These are phyloP conservation scores for Meloe dianella DNA, from an alignment of 2,888 invertebrate genomes.

Conservation along the genomic window DNA sequence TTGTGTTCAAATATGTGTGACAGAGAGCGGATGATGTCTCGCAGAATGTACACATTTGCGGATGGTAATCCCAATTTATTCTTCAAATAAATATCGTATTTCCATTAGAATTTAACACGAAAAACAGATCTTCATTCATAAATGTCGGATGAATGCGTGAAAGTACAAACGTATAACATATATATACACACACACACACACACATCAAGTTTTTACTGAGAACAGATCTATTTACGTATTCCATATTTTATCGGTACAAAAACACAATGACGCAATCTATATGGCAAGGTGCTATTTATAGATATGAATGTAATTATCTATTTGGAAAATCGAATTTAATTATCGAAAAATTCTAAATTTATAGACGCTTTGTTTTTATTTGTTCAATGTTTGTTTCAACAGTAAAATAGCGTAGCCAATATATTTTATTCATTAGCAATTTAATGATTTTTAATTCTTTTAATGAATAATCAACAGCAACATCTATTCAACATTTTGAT, in stretches of 20 bases:
- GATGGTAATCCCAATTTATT: background rate
- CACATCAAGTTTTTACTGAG: background rate
- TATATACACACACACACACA: background rate
- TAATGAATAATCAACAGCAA: background rate
- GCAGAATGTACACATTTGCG: no score
- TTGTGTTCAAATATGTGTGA: no score
- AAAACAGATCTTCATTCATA: conserved; percentile 33
- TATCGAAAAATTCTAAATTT: background rate
- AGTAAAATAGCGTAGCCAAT: no score
- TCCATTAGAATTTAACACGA: background rate
- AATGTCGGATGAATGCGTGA: conserved; percentile 37
- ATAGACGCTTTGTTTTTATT: background rate
- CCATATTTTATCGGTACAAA: conserved; percentile 32
- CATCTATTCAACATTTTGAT: conserved; percentile 3
- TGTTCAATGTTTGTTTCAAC: no score
- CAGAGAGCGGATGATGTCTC: no score
- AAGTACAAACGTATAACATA: background rate
- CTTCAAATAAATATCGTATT: background rate
- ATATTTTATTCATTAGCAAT: background rate
- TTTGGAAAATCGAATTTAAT: no score
- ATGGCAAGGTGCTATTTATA: conserved; percentile 31
- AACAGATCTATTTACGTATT: conserved; percentile 34
- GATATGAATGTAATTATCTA: conserved; percentile 29
- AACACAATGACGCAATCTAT: conserved; percentile 31
- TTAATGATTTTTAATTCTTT: background rate